Evolutionary conservation across 1,140 invertebrate species (phyloP).

Genomic region (Trachymyrmex septentrionalis): DNA sequence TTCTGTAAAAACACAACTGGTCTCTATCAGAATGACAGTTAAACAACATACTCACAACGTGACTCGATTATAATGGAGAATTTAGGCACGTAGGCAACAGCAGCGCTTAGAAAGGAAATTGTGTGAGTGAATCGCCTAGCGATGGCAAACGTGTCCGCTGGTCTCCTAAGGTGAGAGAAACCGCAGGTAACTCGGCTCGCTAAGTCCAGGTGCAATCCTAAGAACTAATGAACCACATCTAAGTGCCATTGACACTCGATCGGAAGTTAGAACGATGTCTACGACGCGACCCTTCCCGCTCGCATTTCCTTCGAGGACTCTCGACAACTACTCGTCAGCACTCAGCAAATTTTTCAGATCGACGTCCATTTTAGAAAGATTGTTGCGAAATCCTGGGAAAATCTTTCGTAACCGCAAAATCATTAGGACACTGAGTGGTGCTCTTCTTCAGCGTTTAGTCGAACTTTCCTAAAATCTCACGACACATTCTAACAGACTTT

Average conservation of each 20-base stretch:
- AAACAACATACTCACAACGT: background rate
- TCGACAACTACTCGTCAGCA: conserved; percentile 22
- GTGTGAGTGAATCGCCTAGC: conserved; percentile 58
- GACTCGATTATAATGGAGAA: background rate
- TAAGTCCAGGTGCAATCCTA: conserved; percentile 61
- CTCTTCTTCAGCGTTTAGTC: background rate
- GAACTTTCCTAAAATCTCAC: background rate
- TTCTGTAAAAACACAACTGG: background rate
- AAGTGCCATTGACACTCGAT: conserved; percentile 69
- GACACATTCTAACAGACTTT: background rate
- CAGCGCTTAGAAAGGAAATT: conserved; percentile 46
- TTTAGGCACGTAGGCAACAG: background rate
- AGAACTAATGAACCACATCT: conserved; percentile 69
- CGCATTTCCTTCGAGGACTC: conserved; percentile 27
- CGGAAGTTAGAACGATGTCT: conserved; percentile 55
- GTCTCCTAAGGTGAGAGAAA: conserved; percentile 22
- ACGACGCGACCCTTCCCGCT: conserved; percentile 12
- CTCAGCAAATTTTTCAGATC: conserved; percentile 57
- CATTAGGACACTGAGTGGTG: conserved; percentile 17
- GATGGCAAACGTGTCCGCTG: conserved; percentile 61
- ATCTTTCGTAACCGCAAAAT: conserved; percentile 26
- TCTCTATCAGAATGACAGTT: background rate
- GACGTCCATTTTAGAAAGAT: conserved; percentile 48
- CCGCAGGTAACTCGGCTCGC: conserved; percentile 41
- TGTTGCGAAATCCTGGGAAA: conserved; percentile 30